Evolutionary conservation across 2,888 invertebrate species (phyloP).

Genomic region (Drosophila rellima): DNA sequence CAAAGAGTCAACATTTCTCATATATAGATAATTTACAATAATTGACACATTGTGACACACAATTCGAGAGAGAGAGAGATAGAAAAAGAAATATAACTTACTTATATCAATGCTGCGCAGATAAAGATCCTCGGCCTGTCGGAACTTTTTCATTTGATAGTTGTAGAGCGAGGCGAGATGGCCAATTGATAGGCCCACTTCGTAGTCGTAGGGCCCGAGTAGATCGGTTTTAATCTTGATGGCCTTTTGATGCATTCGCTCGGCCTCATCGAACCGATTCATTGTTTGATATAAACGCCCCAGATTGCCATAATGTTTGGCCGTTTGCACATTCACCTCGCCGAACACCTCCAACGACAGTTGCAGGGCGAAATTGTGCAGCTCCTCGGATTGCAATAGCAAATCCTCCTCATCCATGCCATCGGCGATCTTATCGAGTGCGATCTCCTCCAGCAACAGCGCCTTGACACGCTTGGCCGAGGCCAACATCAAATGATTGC

Average conservation of each 20-base stretch:
- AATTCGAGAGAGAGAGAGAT: too few relatives aligned
- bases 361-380: slow-evolving; percentile 93
- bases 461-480: slow-evolving; percentile 97
- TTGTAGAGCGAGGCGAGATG: slow-evolving; percentile 97
- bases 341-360: slow-evolving; percentile 94
- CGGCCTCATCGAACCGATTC: slow-evolving; percentile 95
- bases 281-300: slow-evolving; percentile 97
- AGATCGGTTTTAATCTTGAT: slow-evolving; percentile 95
- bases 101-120: slow-evolving; percentile 95
- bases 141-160: slow-evolving; percentile 96
- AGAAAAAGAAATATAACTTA: slow-evolving; percentile 84
- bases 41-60: too few relatives aligned
- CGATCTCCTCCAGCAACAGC: slow-evolving; percentile 96
- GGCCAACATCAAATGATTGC: slow-evolving; percentile 93
- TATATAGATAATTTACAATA: too few relatives aligned
- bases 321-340: slow-evolving; percentile 97
- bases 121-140: slow-evolving; percentile 94
- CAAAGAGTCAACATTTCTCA: too few relatives aligned
- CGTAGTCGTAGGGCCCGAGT: slow-evolving; percentile 94
- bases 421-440: slow-evolving; percentile 90
- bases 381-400: slow-evolving; percentile 92
- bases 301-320: slow-evolving; percentile 98
- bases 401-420: slow-evolving; percentile 87
- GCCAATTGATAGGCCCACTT: slow-evolving; percentile 96
- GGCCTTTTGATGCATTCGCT: slow-evolving; percentile 96